Evolutionary conservation across 2,797 vertebrate genomes (phyloP).

Genomic region (Parauchenoglanis ngamensis): DNA sequence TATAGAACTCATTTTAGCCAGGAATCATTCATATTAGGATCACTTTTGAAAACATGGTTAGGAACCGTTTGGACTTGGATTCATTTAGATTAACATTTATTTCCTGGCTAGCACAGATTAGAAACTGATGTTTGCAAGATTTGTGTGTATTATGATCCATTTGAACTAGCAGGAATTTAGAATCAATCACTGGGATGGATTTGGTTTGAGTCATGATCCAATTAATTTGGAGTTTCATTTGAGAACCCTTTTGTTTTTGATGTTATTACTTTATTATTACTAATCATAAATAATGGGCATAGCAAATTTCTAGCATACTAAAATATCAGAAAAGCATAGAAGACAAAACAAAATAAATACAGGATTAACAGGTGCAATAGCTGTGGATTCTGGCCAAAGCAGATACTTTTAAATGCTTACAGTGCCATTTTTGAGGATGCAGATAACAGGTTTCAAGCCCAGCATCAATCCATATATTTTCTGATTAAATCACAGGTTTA

Average conservation of each 20-base stretch:
- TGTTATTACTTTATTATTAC: not conserved
- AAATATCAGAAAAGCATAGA: not conserved
- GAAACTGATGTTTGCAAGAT: not conserved
- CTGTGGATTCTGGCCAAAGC: not conserved
- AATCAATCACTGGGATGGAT: not conserved
- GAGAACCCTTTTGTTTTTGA: not conserved
- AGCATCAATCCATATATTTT: not conserved
- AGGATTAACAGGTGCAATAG: not conserved
- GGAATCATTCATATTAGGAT: not conserved
- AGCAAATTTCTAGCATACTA: not conserved
- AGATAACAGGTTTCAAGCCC: not conserved
- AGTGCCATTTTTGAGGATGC: not conserved
- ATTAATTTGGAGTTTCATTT: not conserved
- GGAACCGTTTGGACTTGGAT: not conserved
- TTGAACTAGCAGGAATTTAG: not conserved
- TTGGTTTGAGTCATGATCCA: not conserved
- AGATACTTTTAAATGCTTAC: not conserved
- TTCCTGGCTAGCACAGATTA: not conserved
- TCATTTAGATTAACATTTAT: not conserved
- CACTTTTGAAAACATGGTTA: not conserved
- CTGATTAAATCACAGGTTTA: not conserved
- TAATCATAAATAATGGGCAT: not conserved
- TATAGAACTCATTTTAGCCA: not conserved
- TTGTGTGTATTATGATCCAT: not conserved
- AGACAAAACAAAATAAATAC: not conserved